These are phyloP conservation scores for Dexiosoma caninum DNA, from an alignment of 2,888 invertebrate species.

Conservation along the genomic window DNA sequence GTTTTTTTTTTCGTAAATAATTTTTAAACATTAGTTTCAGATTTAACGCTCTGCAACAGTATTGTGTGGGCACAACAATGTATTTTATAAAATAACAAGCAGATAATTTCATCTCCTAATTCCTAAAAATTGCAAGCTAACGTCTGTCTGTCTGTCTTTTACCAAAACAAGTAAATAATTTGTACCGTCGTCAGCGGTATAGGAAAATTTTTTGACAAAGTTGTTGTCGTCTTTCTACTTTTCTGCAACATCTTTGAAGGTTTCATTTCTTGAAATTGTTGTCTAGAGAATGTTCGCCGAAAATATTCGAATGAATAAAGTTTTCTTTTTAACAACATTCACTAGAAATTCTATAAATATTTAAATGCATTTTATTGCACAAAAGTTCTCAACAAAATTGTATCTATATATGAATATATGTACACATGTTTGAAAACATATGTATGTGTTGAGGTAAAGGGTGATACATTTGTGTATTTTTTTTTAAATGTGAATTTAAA, in stretches of 20 bases:
- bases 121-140: slow-evolving; percentile 58
- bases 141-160: slow-evolving; percentile 53
- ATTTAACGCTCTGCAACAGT: neutral
- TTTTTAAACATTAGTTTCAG: neutral
- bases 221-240: neutral
- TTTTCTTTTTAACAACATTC: neutral
- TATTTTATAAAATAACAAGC: neutral
- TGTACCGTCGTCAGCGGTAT: slow-evolving; percentile 24
- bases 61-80: too few species aligned
- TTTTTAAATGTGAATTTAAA: too few species aligned
- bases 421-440: too few species aligned
- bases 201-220: neutral
- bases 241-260: neutral
- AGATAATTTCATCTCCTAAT: slow-evolving; percentile 19
- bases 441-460: too few species aligned
- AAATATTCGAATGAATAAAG: slow-evolving; percentile 22
- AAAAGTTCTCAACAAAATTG: neutral
- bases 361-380: neutral
- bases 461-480: too few species aligned
- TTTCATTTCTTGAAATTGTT: slow-evolving; percentile 13
- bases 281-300: slow-evolving; percentile 6
- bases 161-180: slow-evolving; percentile 64
- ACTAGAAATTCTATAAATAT: slow-evolving; percentile 29
- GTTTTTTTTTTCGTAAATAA: neutral
- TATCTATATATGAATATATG: neutral